Evolutionary conservation across 2,113 vertebrate species (phyloP).

Genomic region (Colinus virginianus): DNA sequence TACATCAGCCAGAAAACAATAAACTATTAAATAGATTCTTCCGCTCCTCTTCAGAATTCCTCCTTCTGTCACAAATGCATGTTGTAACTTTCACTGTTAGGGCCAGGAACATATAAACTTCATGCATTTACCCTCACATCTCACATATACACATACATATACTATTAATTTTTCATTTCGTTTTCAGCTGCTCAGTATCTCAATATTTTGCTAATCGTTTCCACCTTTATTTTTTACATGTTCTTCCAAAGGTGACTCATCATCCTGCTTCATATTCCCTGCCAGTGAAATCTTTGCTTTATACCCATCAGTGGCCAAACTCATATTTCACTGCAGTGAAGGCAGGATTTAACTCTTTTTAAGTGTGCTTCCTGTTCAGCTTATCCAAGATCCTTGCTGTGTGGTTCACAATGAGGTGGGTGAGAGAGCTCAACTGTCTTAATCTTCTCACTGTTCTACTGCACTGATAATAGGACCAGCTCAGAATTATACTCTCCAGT

Average conservation of each 20-base stretch:
- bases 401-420: neutral
- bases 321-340: neutral
- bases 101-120: neutral
- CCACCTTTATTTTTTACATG: neutral
- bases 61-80: neutral
- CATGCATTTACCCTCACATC: neutral
- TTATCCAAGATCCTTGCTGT: neutral
- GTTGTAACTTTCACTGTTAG: neutral
- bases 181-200: neutral
- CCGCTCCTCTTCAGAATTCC: neutral
- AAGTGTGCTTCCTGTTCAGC: neutral
- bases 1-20: neutral
- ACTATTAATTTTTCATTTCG: slow-evolving; percentile 9
- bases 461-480: neutral
- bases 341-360: neutral
- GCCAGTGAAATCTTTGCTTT: neutral
- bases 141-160: neutral
- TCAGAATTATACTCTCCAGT: neutral
- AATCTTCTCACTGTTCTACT: neutral
- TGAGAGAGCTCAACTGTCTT: neutral
- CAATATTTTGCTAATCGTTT: slow-evolving; percentile 1
- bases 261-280: neutral
- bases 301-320: neutral
- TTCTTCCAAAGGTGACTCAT: slow-evolving; percentile 13
- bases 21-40: neutral